A percentile compares a stretch with the other conserved stretches of the same genome.
These are phyloP conservation scores for Elysia crispata DNA, from an alignment of 2,888 invertebrate genomes.

Conservation along the genomic window DNA sequence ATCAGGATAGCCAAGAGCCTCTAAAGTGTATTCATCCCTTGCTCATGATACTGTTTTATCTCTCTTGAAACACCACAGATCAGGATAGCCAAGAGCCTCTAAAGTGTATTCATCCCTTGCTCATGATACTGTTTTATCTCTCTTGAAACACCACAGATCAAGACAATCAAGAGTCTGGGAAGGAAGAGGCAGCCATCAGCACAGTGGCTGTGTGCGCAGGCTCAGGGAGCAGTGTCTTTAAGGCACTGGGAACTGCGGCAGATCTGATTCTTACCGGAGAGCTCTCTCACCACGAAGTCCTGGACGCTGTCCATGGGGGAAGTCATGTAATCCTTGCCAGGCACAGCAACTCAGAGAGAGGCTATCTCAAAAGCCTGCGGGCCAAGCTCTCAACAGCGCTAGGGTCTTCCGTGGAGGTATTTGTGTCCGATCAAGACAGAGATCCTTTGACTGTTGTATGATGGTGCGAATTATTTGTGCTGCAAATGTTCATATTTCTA, in stretches of 20 bases:
- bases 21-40: too few relatives aligned
- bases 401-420: constrained; percentile 81
- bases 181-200: not conserved
- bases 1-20: too few relatives aligned
- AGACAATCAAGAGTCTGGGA: not conserved
- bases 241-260: constrained; percentile 82
- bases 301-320: constrained; percentile 88
- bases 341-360: constrained; percentile 95
- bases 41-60: too few relatives aligned
- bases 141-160: too few relatives aligned
- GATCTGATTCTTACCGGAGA: constrained; percentile 92
- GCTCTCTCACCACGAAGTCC: constrained; percentile 95
- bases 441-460: constrained; percentile 87
- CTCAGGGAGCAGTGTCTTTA: constrained; percentile 88
- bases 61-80: too few relatives aligned
- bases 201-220: constrained; percentile 92
- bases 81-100: not conserved
- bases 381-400: constrained; percentile 66
- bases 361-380: constrained; percentile 85
- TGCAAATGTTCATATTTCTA: too few relatives aligned
- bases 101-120: too few relatives aligned
- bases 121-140: too few relatives aligned
- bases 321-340: constrained; percentile 91
- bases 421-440: constrained; percentile 85
- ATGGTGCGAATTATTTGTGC: constrained; percentile 14